Percentiles rank a stretch among this genome's conserved stretches.
phyloP scores from a whole-genome alignment of 2,888 invertebrate genomes.

The Calameuta pallipes region DNA sequence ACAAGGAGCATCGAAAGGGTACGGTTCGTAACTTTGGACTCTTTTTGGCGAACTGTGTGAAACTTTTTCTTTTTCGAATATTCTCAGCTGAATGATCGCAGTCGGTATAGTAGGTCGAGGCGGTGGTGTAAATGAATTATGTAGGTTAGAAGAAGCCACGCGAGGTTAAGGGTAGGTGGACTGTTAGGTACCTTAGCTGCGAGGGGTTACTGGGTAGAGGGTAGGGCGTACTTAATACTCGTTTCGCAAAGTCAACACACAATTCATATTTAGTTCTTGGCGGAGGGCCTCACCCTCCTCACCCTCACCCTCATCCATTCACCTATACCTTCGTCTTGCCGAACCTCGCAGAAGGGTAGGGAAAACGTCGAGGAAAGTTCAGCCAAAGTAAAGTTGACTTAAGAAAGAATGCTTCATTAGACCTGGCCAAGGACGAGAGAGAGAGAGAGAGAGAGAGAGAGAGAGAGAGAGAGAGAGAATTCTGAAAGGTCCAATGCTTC shows the following conservation, averaged over 20 bases:
- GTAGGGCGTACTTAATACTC: slow-evolving; percentile 37
- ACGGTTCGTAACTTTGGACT: neutral
- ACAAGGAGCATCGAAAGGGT: neutral
- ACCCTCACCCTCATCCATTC: neutral
- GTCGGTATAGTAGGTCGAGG: slow-evolving; percentile 19
- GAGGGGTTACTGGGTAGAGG: neutral
- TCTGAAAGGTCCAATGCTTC: too few species aligned
- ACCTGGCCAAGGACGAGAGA: neutral
- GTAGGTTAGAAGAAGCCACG: slow-evolving; percentile 28
- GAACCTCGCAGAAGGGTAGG: neutral
- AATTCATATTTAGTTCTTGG: slow-evolving; percentile 37
- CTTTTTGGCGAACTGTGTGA: neutral
- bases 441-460: too few species aligned
- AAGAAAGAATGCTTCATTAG: slow-evolving; percentile 38
- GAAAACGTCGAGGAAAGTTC: slow-evolving; percentile 27
- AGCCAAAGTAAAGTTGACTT: slow-evolving; percentile 34
- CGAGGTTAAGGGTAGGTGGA: slow-evolving; percentile 23
- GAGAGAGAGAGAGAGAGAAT: too few species aligned
- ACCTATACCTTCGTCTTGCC: neutral
- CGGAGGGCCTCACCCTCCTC: neutral
- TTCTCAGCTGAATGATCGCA: slow-evolving; percentile 14
- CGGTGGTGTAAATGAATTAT: slow-evolving; percentile 29
- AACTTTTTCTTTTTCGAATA: neutral
- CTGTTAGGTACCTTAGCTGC: slow-evolving; percentile 22
- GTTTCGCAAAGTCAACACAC: slow-evolving; percentile 40